These are phyloP conservation scores for Poeciliopsis turneri DNA, from an alignment of 2,797 vertebrate genomes.

Conservation along the genomic window DNA sequence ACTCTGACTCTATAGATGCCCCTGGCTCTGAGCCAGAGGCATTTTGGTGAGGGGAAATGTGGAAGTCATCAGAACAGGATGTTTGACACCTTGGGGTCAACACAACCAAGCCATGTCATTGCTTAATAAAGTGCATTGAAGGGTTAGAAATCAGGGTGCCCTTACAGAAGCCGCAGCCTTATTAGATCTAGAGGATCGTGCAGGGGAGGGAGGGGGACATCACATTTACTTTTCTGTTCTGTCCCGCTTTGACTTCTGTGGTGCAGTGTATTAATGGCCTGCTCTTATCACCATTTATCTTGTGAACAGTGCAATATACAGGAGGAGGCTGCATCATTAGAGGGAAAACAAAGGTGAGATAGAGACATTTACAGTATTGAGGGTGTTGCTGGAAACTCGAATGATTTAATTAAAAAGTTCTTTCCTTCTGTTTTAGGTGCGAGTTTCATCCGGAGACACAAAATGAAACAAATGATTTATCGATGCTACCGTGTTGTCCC, in stretches of 20 bases:
- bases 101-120: constrained; percentile 67
- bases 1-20: constrained; percentile 63
- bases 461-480: constrained; percentile 66
- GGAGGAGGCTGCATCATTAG: constrained; percentile 62
- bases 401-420: constrained; percentile 69
- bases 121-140: constrained; percentile 59
- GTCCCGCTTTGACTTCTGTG: constrained; percentile 72
- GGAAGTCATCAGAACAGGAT: constrained; percentile 72
- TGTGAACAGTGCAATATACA: constrained; percentile 75
- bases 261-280: constrained; percentile 77
- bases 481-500: constrained; percentile 41
- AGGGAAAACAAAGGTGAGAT: constrained; percentile 70
- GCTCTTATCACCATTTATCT: constrained; percentile 80
- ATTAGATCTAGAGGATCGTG: constrained; percentile 54
- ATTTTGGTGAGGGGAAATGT: constrained; percentile 67
- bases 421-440: constrained; percentile 49
- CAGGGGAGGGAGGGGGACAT: constrained; percentile 27
- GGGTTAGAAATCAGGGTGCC: constrained; percentile 52
- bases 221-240: constrained; percentile 72
- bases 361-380: constrained; percentile 60
- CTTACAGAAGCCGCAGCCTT: constrained; percentile 54
- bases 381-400: constrained; percentile 54
- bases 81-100: constrained; percentile 62
- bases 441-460: constrained; percentile 44
- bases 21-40: constrained; percentile 64